These are phyloP conservation scores for Raphicerus campestris DNA, from an alignment of 2,113 vertebrate species.

Conservation along the genomic window DNA sequence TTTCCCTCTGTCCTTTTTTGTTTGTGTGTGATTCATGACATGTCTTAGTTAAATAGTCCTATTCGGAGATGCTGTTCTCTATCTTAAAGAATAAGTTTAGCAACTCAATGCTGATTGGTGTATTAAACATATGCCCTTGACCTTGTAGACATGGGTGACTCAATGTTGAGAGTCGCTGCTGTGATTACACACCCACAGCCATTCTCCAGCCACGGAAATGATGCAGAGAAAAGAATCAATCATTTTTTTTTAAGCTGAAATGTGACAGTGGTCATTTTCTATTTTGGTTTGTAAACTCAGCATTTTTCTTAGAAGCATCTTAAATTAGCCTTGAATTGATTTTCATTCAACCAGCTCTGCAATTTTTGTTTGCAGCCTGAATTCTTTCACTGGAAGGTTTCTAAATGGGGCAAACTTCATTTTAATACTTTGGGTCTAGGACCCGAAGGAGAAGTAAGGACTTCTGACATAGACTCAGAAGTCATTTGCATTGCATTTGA, in stretches of 20 bases:
- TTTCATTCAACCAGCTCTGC: conserved; percentile 69
- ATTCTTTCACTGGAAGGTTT: conserved; percentile 61
- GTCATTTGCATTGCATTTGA: neutral
- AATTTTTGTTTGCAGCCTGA: conserved; percentile 70
- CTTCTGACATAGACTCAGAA: neutral
- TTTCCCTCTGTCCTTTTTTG: neutral
- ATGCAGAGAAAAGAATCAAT: conserved; percentile 51
- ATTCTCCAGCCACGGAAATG: conserved; percentile 24
- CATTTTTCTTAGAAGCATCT: conserved; percentile 69
- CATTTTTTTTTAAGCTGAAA: conserved; percentile 33
- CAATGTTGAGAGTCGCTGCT: neutral
- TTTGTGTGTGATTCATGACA: neutral
- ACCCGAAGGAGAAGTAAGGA: neutral
- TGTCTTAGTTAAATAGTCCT: neutral
- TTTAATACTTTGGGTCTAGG: neutral
- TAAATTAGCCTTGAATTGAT: conserved; percentile 76
- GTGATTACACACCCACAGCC: neutral
- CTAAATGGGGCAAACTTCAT: conserved; percentile 30
- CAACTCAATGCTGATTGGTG: neutral
- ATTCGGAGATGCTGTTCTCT: neutral
- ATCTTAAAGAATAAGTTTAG: neutral
- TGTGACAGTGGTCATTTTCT: conserved; percentile 73
- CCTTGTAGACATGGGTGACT: neutral
- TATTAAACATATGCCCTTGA: conserved; percentile 1
- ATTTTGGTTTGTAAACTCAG: conserved; percentile 74